A percentile compares a stretch with the other conserved stretches of the same genome.
Conservation (phyloP, 2,888 invertebrate genomes). For the Drosophila leonis region DNA sequence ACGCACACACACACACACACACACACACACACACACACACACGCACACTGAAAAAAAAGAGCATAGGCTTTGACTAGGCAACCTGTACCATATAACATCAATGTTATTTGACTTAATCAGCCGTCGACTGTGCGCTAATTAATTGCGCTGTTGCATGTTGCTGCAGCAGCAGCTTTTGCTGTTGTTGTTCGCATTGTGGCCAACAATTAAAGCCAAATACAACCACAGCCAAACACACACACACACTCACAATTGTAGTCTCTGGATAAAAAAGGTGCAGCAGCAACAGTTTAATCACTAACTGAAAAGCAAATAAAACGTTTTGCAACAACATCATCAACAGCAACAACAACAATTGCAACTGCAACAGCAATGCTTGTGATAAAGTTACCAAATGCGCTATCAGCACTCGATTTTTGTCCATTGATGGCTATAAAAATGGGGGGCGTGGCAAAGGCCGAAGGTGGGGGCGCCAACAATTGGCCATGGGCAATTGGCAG, state of each 20-base stretch:
- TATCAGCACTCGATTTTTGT: slow-evolving; percentile 76
- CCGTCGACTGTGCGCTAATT: slow-evolving; percentile 62
- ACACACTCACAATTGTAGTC: slow-evolving; percentile 8
- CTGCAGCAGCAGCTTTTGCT: slow-evolving; percentile 4
- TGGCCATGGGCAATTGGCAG: slow-evolving; percentile 49
- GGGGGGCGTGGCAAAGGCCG: slow-evolving; percentile 1
- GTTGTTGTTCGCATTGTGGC: slow-evolving; percentile 39
- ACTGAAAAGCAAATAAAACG: slow-evolving; percentile 72
- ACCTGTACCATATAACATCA: slow-evolving; percentile 23
- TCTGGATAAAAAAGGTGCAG: slow-evolving; percentile 35
- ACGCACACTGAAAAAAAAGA: slow-evolving; percentile 12
- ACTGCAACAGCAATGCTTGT: slow-evolving; percentile 48
- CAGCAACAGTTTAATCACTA: slow-evolving; percentile 61
- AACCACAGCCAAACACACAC: slow-evolving; percentile 23
- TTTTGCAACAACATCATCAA: slow-evolving; percentile 43
- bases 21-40: not conserved
- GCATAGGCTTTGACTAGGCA: not conserved
- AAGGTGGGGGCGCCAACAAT: slow-evolving; percentile 18
- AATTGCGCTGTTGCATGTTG: slow-evolving; percentile 56
- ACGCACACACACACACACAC: not conserved
- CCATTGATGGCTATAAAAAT: slow-evolving; percentile 56
- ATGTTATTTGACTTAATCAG: slow-evolving; percentile 70
- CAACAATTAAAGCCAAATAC: slow-evolving; percentile 52
- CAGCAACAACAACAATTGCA: slow-evolving; percentile 38
- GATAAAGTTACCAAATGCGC: slow-evolving; percentile 75